These are phyloP conservation scores for Acrocephalus scirpaceus DNA, from an alignment of 2,797 vertebrate genomes.

Conservation along the genomic window DNA sequence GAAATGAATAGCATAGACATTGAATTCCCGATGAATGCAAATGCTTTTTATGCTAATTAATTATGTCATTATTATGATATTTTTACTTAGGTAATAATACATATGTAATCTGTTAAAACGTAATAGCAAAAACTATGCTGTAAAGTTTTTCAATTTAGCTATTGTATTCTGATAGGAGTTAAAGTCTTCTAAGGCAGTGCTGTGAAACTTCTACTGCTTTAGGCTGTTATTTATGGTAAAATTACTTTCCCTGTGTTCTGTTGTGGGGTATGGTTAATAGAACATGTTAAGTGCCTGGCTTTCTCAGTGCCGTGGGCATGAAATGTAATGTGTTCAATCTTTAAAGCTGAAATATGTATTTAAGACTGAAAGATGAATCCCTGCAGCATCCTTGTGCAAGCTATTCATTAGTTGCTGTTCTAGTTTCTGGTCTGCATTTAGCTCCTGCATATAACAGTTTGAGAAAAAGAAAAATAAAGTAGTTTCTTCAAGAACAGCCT, in stretches of 20 bases:
- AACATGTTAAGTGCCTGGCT: not conserved
- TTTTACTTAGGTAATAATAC: not conserved
- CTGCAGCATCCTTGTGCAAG: not conserved
- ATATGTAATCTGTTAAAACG: not conserved
- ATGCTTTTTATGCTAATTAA: not conserved
- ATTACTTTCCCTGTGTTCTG: not conserved
- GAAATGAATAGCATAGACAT: not conserved
- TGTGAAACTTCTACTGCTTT: not conserved
- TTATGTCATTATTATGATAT: not conserved
- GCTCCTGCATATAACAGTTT: not conserved
- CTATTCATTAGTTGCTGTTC: not conserved
- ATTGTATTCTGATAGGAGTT: not conserved
- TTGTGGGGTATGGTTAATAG: not conserved
- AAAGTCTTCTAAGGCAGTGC: not conserved
- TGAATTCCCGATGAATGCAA: not conserved
- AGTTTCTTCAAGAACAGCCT: not conserved
- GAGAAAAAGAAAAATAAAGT: not conserved
- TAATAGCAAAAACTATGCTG: not conserved
- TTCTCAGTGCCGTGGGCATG: not conserved
- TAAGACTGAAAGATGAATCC: slow-evolving; percentile 1
- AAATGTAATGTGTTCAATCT: not conserved
- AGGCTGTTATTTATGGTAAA: not conserved
- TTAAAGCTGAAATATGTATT: not conserved
- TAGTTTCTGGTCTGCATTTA: not conserved
- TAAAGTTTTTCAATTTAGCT: not conserved